Evolutionary conservation across 2,888 invertebrate species (phyloP).

Genomic region (Volucella inanis): DNA sequence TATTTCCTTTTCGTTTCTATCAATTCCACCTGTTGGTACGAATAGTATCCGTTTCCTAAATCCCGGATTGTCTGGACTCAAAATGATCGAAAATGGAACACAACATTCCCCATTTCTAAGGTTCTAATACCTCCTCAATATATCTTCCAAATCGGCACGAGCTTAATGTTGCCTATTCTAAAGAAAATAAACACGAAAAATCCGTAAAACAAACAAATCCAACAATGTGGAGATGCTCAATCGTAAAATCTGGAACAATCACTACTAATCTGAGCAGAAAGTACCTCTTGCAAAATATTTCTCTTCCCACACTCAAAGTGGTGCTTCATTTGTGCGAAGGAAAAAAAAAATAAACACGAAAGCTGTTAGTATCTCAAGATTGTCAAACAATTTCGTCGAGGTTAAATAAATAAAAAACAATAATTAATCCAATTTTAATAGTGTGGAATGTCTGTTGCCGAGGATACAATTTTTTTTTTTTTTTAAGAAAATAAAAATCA

Average conservation of each 20-base stretch:
- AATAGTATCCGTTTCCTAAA: too few species aligned
- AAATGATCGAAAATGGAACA: too few species aligned
- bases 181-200: not conserved
- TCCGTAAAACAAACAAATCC: constrained; percentile 24
- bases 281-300: not conserved
- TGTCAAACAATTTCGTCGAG: not conserved
- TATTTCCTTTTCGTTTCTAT: too few species aligned
- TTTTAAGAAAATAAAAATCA: not conserved
- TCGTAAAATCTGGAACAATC: constrained; percentile 35
- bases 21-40: too few species aligned
- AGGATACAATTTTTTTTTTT: constrained; percentile 18
- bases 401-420: constrained; percentile 34
- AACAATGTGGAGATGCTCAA: not conserved
- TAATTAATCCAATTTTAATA: constrained; percentile 5
- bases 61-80: too few species aligned
- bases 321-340: not conserved
- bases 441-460: constrained; percentile 45
- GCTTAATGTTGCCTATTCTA: not conserved
- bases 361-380: not conserved
- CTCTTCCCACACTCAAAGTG: not conserved
- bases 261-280: constrained; percentile 5
- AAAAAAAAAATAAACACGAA: not conserved
- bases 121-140: not conserved
- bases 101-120: not conserved
- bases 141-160: not conserved